A percentile compares a stretch with the other conserved stretches of the same genome.
Evolutionary conservation across 2,888 invertebrate species (phyloP).

Genomic region (Rutpela maculata): DNA sequence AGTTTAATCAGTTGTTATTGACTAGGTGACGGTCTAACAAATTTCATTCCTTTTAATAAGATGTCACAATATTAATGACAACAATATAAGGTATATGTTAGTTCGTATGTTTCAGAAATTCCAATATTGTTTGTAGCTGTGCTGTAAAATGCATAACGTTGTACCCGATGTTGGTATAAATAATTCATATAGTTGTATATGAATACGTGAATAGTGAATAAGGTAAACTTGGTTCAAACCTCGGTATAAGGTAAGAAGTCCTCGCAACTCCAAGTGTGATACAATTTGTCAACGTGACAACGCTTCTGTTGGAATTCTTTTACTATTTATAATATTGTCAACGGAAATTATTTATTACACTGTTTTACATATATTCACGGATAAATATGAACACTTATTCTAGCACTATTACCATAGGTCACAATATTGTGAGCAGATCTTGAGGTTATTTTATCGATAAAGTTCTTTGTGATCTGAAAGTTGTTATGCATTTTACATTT

Average conservation of each 20-base stretch:
- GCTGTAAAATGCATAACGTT: slow-evolving; percentile 28
- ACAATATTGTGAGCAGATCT: slow-evolving; percentile 38
- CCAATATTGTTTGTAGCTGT: slow-evolving; percentile 35
- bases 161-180: slow-evolving; percentile 39
- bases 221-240: slow-evolving; percentile 30
- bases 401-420: slow-evolving; percentile 35
- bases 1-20: slow-evolving; percentile 2
- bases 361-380: slow-evolving; percentile 52
- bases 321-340: slow-evolving; percentile 51
- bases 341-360: slow-evolving; percentile 49
- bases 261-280: slow-evolving; percentile 61
- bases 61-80: slow-evolving; percentile 42
- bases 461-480: not conserved
- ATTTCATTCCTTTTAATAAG: slow-evolving; percentile 32
- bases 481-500: not conserved
- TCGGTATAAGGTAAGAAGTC: slow-evolving; percentile 20
- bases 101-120: slow-evolving; percentile 39
- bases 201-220: slow-evolving; percentile 36
- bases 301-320: slow-evolving; percentile 69
- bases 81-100: slow-evolving; percentile 31
- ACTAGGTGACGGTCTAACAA: slow-evolving; percentile 12
- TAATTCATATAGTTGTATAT: slow-evolving; percentile 39
- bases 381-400: slow-evolving; percentile 26
- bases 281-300: slow-evolving; percentile 73
- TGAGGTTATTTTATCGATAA: slow-evolving; percentile 23